phyloP scores from a whole-genome alignment of 2,113 vertebrate genomes.

The Phyllostomus hastatus region DNA sequence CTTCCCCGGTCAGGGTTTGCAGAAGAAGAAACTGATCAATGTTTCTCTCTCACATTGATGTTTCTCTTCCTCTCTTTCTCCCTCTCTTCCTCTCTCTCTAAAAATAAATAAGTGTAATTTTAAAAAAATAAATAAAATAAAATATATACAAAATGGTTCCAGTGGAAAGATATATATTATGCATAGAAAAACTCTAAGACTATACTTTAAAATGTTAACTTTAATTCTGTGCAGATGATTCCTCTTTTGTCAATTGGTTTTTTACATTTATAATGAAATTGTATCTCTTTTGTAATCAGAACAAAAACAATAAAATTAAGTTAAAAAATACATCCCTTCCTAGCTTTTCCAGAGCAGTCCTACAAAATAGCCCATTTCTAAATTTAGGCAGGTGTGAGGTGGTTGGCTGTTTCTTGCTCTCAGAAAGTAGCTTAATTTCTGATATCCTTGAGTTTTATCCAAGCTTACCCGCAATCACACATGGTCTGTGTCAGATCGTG shows the following conservation, averaged over 20 bases:
- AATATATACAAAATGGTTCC: neutral
- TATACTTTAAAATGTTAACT: constrained; percentile 23
- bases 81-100: too few relatives aligned
- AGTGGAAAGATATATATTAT: neutral
- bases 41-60: too few relatives aligned
- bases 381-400: constrained; percentile 47
- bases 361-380: constrained; percentile 44
- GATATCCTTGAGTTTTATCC: constrained; percentile 58
- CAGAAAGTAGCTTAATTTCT: constrained; percentile 64
- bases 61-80: too few relatives aligned
- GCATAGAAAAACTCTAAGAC: neutral
- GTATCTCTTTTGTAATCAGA: neutral
- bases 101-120: too few relatives aligned
- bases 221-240: neutral
- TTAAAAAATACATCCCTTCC: neutral
- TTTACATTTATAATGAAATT: constrained; percentile 21
- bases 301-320: neutral
- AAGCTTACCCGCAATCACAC: constrained; percentile 41
- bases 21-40: too few relatives aligned
- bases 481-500: constrained; percentile 28
- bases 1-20: too few relatives aligned
- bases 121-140: neutral
- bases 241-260: neutral
- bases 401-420: constrained; percentile 49
- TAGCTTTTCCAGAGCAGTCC: neutral